Percentiles rank a stretch among this genome's conserved stretches.
These are phyloP conservation scores for Plecturocebus donacophilus DNA, from an alignment of 2,113 vertebrate genomes.

Conservation along the genomic window DNA sequence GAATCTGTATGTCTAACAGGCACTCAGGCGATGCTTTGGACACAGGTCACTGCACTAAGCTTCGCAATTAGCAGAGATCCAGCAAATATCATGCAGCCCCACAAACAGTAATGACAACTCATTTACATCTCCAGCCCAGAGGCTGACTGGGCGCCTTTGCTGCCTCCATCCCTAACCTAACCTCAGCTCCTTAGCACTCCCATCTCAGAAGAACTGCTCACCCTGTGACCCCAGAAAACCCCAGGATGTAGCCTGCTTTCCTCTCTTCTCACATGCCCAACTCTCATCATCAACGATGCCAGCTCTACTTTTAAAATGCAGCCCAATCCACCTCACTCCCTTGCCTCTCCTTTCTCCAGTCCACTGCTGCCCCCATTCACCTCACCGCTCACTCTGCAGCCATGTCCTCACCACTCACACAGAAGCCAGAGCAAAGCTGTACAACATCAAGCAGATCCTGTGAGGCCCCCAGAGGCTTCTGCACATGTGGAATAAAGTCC, in stretches of 20 bases:
- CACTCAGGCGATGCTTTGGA: background rate
- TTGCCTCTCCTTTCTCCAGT: background rate
- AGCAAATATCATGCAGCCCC: background rate
- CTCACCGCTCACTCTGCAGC: background rate
- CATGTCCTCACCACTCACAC: background rate
- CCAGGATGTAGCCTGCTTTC: background rate
- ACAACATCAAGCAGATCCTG: fast-evolving
- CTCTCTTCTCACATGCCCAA: background rate
- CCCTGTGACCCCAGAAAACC: background rate
- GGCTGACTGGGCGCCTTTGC: fast-evolving
- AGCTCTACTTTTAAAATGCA: background rate
- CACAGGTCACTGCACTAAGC: background rate
- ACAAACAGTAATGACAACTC: fast-evolving
- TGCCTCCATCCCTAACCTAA: too few relatives aligned
- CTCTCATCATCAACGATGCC: too few relatives aligned
- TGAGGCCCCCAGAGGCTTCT: background rate
- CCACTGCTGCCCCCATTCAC: background rate
- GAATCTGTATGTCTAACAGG: background rate
- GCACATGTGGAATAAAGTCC: background rate
- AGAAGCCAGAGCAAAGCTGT: background rate
- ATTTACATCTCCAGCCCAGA: background rate
- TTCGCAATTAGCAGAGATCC: background rate
- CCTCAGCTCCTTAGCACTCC: background rate
- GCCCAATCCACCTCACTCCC: background rate
- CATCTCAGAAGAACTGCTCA: background rate